Percentiles rank a stretch among this genome's conserved stretches.
Evolutionary conservation across 2,113 vertebrate genomes (phyloP).

Genomic region (Rhadina sibilatrix): DNA sequence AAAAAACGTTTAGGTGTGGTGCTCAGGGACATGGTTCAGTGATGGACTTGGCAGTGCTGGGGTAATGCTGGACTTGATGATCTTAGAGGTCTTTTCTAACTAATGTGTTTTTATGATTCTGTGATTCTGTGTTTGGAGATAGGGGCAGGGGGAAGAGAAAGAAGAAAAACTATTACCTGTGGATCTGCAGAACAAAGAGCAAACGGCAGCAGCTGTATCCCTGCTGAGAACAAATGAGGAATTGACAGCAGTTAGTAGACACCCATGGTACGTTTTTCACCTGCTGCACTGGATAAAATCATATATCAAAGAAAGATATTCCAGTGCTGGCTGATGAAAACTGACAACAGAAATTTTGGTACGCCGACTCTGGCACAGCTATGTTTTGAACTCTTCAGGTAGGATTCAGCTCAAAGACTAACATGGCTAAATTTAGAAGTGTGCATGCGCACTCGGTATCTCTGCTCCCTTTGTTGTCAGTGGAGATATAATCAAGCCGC

Average conservation of each 20-base stretch:
- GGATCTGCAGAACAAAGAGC: background rate
- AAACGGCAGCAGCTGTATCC: background rate
- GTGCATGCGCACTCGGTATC: background rate
- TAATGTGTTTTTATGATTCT: background rate
- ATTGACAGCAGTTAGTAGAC: background rate
- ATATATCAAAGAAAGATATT: background rate
- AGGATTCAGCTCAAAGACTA: background rate
- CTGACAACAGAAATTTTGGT: background rate
- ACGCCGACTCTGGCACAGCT: background rate
- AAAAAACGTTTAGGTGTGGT: background rate
- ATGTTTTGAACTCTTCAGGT: background rate
- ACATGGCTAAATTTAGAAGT: background rate
- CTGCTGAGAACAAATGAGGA: background rate
- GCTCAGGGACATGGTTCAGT: background rate
- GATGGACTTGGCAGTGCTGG: background rate
- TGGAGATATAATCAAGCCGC: background rate
- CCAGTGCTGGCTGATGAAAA: background rate
- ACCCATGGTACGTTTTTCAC: background rate
- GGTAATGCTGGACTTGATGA: accelerated
- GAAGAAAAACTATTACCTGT: background rate
- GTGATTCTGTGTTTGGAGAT: background rate
- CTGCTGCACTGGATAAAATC: background rate
- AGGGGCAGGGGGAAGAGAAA: background rate
- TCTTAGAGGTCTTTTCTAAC: background rate
- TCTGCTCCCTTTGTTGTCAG: background rate